Base-by-base conservation (phyloP, 2,888 invertebrate genomes). In the Calephelis perditalis region DNA sequence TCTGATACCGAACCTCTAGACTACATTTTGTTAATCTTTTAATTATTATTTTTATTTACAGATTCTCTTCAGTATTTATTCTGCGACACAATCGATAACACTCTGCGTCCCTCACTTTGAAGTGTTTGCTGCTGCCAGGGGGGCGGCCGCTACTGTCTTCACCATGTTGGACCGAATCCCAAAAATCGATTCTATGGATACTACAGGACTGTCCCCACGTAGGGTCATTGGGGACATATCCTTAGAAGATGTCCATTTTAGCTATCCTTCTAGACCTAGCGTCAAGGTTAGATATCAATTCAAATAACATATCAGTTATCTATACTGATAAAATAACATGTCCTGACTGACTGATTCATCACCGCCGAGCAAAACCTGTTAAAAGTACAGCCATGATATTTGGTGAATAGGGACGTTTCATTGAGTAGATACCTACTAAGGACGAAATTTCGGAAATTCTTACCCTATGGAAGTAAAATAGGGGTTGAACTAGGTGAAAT, bases 31-130 rank as follows among this genome's bases (percentile, higher is more conserved):
- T 26, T 26, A 26, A 26, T 26, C 26, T 26, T 26, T 26, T 26
- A 26, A 26, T 26, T 26, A 26, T 26, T 26, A 26, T 26, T 26
- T 26, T 26, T 26, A 26, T 3, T 26, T 26, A 1, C 61, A 94
- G 94, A 92, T 95, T 35, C 68, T 97, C 70, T 96, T 96, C 80
- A 93, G 94, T 60, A 93, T 95, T 1, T 91, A 96, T 68, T 93
- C 94, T 84, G 96, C 95, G 0, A 95, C 95, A 0, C 95, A 96
- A 75, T 95, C 94, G 52, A 91, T 96, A 69, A 96, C 96, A 0
- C 91, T 95, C 65, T 93, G 94, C 57, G 93, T 95, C 7, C 95
- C 95, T 0, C 95, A 96, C 71, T 83, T 94, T 15, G 96, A 96
- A 71, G 92, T 94, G 0, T 95, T 96, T 73, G 93, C 94, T 0